A percentile compares a stretch with the other conserved stretches of the same genome.
These are phyloP conservation scores for Parambassis ranga DNA, from an alignment of 2,797 vertebrate genomes.

Conservation along the genomic window DNA sequence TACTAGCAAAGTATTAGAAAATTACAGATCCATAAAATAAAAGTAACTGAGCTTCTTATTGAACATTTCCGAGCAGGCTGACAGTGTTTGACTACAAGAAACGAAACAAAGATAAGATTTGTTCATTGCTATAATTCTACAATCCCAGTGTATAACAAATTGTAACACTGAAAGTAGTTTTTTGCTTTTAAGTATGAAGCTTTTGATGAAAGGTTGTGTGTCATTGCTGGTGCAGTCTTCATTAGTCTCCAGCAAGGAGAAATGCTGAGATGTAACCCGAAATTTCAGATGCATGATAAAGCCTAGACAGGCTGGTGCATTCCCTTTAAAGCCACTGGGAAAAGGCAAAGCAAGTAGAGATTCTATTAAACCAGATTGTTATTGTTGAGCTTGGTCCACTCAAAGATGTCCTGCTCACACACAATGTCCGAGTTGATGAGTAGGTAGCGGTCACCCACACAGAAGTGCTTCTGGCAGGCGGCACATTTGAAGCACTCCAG, in stretches of 20 bases:
- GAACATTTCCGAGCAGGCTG: conserved; percentile 1
- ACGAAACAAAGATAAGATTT: conserved; percentile 1
- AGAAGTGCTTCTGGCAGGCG: conserved; percentile 99
- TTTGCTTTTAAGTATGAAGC: conserved; percentile 36
- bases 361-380: conserved; percentile 72
- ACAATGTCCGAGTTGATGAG: conserved; percentile 99
- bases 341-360: neutral
- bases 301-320: neutral
- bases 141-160: conserved; percentile 35
- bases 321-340: conserved; percentile 10
- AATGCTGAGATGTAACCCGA: neutral
- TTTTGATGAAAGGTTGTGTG: conserved; percentile 10
- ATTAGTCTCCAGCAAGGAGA: conserved; percentile 30
- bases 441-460: conserved; percentile 97
- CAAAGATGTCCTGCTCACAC: conserved; percentile 98
- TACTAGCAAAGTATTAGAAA: neutral
- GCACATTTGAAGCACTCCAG: conserved; percentile 99
- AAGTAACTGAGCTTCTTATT: neutral
- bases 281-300: conserved; percentile 14
- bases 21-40: conserved; percentile 4
- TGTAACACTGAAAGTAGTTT: no score
- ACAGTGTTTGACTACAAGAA: conserved; percentile 34
- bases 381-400: conserved; percentile 97
- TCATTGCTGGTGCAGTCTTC: conserved; percentile 55
- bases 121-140: conserved; percentile 25